Evolutionary conservation across 2,113 vertebrate species (phyloP), one percentile per base, ranked within the genome.

Genomic region (Nannobrachium achirus): DNA sequence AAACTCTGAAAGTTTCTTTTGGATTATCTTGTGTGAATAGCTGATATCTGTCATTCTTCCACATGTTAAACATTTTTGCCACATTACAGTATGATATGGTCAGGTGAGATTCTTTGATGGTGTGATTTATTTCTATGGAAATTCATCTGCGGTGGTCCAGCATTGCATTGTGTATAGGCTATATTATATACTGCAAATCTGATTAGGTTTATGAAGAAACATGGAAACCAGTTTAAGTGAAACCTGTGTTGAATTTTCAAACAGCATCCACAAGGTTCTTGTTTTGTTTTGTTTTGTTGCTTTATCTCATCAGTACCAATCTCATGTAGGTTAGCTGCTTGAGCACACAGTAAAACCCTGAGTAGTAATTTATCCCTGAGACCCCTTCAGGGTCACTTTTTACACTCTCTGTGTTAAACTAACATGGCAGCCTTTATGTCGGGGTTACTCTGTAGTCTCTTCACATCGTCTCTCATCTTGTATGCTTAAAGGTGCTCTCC

Each of bases 401-500:
- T 33, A 33, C 25, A 33, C 25, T 33, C 20, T 25, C 25, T 33
- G 25, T 33, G 25, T 33, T 33, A 33, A 33, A 33, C 25, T 33
- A 33, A 33, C 25, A 33, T 33, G 25, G 25, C 3, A 33, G 1
- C 25, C 25, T 33, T 33, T 25, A 25, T 25, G 25, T 25, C 4
- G 25, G 25, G 2, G 80, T 83, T 80, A 82, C 84, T 91, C 82
- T 88, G 87, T 86, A 89, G 87, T 88, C 85, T 71, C 71, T 78
- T 69, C 81, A 81, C 88, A 86, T 86, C 64, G 69, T 83, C 69
- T 75, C 86, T 91, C 88, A 90, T 90, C 88, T 84, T 48, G 83
- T 86, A 86, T 86, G 84, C 86, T 89, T 86, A 82, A 86, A 89
- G 87, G 78, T 84, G 83, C 84, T 89, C 78, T 90, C 73, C 85